A percentile compares a stretch with the other conserved stretches of the same genome.
These are phyloP conservation scores for Melikaiella ostensackeni DNA, from an alignment of 2,888 invertebrate genomes.

Conservation along the genomic window DNA sequence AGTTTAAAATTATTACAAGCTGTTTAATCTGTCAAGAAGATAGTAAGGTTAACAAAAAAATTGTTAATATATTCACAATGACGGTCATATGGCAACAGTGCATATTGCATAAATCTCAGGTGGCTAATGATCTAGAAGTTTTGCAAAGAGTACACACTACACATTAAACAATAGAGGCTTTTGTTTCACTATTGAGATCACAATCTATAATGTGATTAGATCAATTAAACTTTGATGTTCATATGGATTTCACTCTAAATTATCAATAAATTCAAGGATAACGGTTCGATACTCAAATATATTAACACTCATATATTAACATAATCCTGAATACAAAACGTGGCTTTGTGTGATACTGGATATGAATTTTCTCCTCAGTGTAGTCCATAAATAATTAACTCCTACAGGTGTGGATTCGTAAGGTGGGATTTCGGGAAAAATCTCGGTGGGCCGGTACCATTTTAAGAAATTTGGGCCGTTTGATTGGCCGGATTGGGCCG, in stretches of 20 bases:
- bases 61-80: slow-evolving; percentile 8
- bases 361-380: no score
- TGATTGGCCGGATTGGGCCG: no score
- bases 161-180: slow-evolving; percentile 15
- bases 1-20: not conserved
- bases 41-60: not conserved
- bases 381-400: no score
- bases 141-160: no score
- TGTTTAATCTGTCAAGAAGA: slow-evolving; percentile 20
- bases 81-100: not conserved
- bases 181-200: slow-evolving; percentile 18
- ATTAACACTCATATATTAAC: no score
- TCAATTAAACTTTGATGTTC: not conserved
- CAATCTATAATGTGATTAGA: slow-evolving; percentile 11
- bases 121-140: slow-evolving; percentile 19
- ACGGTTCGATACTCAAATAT: not conserved
- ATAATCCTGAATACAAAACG: no score
- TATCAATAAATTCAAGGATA: slow-evolving; percentile 13
- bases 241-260: slow-evolving; percentile 8
- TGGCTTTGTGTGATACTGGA: no score
- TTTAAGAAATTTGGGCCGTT: no score
- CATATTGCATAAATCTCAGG: not conserved
- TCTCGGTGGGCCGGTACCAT: no score
- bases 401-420: no score
- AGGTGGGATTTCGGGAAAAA: no score